Conservation (phyloP, 2,113 vertebrate species). For the Mesoclemmys tuberculata region DNA sequence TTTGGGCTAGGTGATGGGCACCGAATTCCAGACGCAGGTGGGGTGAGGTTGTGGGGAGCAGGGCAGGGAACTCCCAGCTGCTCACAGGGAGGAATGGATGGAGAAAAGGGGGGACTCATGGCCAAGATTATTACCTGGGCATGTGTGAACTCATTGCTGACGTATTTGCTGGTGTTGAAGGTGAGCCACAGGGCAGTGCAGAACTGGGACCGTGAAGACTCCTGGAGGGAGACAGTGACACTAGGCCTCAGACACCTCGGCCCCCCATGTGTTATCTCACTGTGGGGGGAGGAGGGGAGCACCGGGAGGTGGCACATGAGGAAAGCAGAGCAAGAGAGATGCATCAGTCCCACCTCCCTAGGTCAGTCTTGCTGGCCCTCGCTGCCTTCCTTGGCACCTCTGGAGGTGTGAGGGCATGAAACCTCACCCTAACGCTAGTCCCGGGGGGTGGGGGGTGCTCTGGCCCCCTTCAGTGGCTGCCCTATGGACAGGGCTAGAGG, state of each 20-base stretch:
- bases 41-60: background rate
- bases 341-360: background rate
- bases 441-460: too few species aligned
- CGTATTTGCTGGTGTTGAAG: constrained; percentile 60
- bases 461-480: too few species aligned
- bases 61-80: background rate
- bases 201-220: constrained; percentile 36
- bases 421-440: too few species aligned
- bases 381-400: background rate
- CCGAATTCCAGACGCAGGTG: background rate
- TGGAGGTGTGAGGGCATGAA: background rate
- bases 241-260: background rate
- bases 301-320: too few species aligned
- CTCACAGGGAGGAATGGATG: background rate
- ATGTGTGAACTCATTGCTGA: constrained; percentile 22
- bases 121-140: constrained; percentile 38
- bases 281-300: too few species aligned
- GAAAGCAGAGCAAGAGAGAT: background rate
- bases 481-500: background rate
- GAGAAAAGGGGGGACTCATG: background rate
- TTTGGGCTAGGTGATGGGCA: background rate
- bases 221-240: background rate
- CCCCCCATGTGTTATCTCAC: background rate
- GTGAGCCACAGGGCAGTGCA: constrained; percentile 47
- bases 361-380: too few species aligned